These are phyloP conservation scores for Tortricodes alternella DNA, from an alignment of 2,888 invertebrate genomes.

Conservation along the genomic window DNA sequence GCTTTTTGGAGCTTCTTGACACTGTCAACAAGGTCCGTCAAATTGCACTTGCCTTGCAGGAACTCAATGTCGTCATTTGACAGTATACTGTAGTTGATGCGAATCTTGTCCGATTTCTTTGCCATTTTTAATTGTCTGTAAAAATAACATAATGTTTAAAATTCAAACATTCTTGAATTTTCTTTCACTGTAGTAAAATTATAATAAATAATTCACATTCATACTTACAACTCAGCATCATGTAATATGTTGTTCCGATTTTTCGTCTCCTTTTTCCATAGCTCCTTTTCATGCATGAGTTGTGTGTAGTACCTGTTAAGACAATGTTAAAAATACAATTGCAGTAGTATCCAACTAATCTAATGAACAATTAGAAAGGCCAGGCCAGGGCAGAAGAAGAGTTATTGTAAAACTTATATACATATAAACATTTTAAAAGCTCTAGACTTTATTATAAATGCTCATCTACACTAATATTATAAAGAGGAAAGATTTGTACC, in stretches of 20 bases:
- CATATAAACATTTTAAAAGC: too few relatives aligned
- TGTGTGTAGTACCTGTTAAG: conserved; percentile 30
- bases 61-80: conserved; percentile 35
- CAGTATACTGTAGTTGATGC: conserved; percentile 33
- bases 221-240: conserved; percentile 34
- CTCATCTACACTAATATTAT: too few relatives aligned
- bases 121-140: conserved; percentile 28
- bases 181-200: neutral
- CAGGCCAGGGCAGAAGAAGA: too few relatives aligned
- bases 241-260: conserved; percentile 26
- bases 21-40: conserved; percentile 30
- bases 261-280: conserved; percentile 33
- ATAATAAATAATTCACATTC: too few relatives aligned
- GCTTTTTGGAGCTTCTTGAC: conserved; percentile 31
- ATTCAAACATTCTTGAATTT: too few relatives aligned
- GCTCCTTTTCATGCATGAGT: conserved; percentile 30
- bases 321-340: neutral
- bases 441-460: too few relatives aligned
- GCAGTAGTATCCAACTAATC: neutral
- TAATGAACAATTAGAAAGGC: too few relatives aligned
- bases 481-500: too few relatives aligned
- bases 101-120: conserved; percentile 16
- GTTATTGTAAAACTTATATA: too few relatives aligned
- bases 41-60: conserved; percentile 32
- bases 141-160: neutral